Percentiles rank a stretch among this genome's conserved stretches.
phyloP scores from a whole-genome alignment of 2,113 vertebrate genomes.

The Willisornis vidua region DNA sequence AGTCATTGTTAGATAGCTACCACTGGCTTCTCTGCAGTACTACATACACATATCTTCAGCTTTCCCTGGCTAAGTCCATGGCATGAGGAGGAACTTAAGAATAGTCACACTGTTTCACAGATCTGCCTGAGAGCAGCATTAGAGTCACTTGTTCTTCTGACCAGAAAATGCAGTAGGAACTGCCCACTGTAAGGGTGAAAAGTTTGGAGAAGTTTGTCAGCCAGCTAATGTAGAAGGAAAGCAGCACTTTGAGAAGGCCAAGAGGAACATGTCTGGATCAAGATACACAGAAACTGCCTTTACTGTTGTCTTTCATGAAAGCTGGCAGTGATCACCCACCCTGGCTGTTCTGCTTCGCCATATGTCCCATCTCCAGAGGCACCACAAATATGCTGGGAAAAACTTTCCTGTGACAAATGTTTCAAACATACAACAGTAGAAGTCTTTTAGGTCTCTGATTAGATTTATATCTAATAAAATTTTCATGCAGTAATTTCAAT shows the following conservation, averaged over 20 bases:
- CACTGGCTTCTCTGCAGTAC: background rate
- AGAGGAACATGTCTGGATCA: background rate
- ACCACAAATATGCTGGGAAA: conserved; percentile 18
- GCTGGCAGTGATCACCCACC: background rate
- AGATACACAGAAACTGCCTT: background rate
- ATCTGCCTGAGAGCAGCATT: background rate
- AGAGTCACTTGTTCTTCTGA: background rate
- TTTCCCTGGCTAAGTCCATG: background rate
- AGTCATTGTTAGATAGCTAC: background rate
- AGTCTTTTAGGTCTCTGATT: background rate
- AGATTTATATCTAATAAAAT: background rate
- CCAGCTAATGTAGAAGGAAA: background rate
- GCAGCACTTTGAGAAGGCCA: background rate
- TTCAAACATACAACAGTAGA: conserved; percentile 14
- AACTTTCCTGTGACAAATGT: conserved; percentile 7
- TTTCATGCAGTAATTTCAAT: background rate
- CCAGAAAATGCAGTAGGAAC: background rate
- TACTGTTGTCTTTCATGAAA: background rate
- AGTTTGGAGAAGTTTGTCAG: background rate
- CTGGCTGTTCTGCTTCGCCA: conserved; percentile 3
- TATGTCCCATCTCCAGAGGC: conserved; percentile 10
- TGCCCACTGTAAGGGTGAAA: background rate
- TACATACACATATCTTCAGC: background rate
- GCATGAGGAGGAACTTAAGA: background rate
- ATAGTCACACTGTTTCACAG: background rate